Base-by-base conservation (phyloP, 2,797 vertebrate species). In the Leuciscus waleckii region DNA sequence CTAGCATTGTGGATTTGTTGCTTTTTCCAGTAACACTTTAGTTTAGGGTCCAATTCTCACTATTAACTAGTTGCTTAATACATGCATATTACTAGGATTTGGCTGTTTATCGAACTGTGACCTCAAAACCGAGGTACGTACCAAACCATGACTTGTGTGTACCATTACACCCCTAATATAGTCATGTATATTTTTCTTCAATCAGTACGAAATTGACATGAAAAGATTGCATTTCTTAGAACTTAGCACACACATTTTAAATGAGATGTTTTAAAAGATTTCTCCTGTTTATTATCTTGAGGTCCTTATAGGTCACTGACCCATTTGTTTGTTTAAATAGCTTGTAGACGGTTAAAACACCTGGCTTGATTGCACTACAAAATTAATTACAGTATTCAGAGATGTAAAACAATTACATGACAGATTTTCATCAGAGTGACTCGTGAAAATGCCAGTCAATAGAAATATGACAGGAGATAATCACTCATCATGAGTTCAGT, bases 401-500 rank as follows among this genome's bases (percentile, higher is more conserved):
- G 32, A 67, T 26, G 10, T 35, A 26, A 32, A 56, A 37, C 75
- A 69, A 58, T 61, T 61, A 58, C 37, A 69, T 58, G 35, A 56
- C 10, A 58, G 37, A 56, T 43, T 69, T 32, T 77, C 65, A 78
- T 23, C 37, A 54, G 35, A 85, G 5, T 16, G n/a, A 58, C 67
- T 65, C 0, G 7, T 43, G 35, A 73, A 87, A 87, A 86, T 49
- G 61, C 76, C 74, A 71, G 51, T 79, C 49, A 76, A 82, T 58
- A 79, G 23, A 37, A 49, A 13, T 68, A 26, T 61, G 76, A 79
- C 65, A 69, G 63, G 14, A 58, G 39, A 68, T 37, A 49, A 86
- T 86, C 83, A 56, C 85, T 87, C 87, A 87, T 58, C 21, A 49
- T 76, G 71, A 87, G 77, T 41, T 71, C 37, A 37, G 39, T 77